A percentile compares a stretch with the other conserved stretches of the same genome.
Evolutionary conservation across 2,888 invertebrate genomes (phyloP).

Genomic region (Cotesia congregata): DNA sequence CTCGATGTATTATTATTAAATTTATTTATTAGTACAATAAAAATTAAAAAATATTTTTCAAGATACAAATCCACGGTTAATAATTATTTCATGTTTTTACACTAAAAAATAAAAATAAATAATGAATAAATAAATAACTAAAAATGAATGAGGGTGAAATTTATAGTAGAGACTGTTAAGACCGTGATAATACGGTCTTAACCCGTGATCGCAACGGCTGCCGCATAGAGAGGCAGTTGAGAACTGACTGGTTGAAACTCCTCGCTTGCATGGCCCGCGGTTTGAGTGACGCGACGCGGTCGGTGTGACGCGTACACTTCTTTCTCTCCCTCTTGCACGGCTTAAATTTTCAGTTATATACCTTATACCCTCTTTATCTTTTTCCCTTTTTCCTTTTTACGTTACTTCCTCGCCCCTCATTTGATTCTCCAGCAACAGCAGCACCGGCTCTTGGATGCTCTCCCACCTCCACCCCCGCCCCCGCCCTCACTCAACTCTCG

Average conservation of each 20-base stretch:
- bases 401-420: conserved; percentile 40
- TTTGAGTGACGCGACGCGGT: conserved; percentile 67
- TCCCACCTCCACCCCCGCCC: conserved; percentile 18
- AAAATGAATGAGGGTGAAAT: conserved; percentile 30
- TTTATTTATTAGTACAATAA: too few species aligned
- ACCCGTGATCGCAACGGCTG: conserved; percentile 62
- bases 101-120: conserved; percentile 7
- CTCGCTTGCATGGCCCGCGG: conserved; percentile 55
- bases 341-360: conserved; percentile 37
- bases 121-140: not conserved
- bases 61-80: not conserved
- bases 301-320: conserved; percentile 65
- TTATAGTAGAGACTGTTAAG: conserved; percentile 57
- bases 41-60: not conserved
- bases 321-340: conserved; percentile 44
- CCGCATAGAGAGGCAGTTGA: conserved; percentile 68
- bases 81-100: not conserved
- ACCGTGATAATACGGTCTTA: conserved; percentile 63
- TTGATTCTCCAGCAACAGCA: conserved; percentile 32
- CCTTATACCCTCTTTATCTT: conserved; percentile 41
- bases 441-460: conserved; percentile 24
- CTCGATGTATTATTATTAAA: not conserved
- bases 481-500: conserved; percentile 7
- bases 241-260: conserved; percentile 64
- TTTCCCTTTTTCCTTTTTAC: conserved; percentile 35